Evolutionary conservation across 1,140 invertebrate species (phyloP).

Genomic region (Tetraneura akinire): DNA sequence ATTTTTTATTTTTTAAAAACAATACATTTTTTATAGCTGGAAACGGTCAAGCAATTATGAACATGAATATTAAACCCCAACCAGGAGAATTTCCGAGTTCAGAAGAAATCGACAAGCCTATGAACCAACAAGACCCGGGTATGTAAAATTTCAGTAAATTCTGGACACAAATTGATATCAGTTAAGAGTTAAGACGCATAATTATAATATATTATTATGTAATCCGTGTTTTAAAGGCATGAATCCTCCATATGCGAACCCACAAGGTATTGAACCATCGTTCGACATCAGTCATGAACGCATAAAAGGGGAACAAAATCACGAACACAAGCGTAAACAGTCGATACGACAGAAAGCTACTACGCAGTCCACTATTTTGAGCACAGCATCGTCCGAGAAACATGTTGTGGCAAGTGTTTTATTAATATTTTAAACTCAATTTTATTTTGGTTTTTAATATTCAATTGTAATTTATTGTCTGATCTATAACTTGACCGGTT

Average conservation of each 20-base stretch:
- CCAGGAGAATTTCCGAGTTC: constrained; percentile 76
- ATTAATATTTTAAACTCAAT: background rate
- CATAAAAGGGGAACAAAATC: constrained; percentile 42
- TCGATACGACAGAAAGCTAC: background rate
- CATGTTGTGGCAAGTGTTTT: constrained; percentile 18
- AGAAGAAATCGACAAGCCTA: constrained; percentile 68
- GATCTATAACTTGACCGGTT: background rate
- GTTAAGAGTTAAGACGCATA: no score
- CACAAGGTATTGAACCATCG: constrained; percentile 54
- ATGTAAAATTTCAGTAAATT: background rate
- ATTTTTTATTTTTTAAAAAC: no score
- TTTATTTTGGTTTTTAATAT: background rate
- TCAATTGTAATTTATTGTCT: background rate
- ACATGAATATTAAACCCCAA: constrained; percentile 71
- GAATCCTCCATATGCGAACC: constrained; percentile 25
- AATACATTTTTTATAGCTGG: constrained; percentile 61
- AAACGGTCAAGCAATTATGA: constrained; percentile 71
- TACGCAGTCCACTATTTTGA: background rate
- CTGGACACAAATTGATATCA: no score
- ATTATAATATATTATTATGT: no score
- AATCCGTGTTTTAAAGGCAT: constrained; percentile 2
- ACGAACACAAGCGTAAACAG: constrained; percentile 23
- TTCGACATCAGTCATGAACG: constrained; percentile 68
- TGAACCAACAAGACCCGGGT: constrained; percentile 59
- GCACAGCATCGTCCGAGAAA: constrained; percentile 3